Conservation (phyloP, 92 coral and sea anemone species). For the Muricea muricata region DNA sequence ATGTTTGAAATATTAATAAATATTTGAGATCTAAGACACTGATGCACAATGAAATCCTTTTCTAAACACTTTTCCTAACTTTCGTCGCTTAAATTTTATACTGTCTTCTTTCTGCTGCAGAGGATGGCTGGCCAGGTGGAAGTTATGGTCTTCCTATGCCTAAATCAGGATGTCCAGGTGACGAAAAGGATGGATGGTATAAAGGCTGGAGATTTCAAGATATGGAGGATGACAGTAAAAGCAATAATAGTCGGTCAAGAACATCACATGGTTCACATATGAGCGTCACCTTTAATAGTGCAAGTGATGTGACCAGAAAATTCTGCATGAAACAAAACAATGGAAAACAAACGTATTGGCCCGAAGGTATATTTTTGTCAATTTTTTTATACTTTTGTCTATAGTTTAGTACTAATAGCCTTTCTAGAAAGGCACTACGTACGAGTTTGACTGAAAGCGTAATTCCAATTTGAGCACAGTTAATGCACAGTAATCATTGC, state of each 20-base stretch:
- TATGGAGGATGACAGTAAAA: background rate
- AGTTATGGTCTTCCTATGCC: constrained; percentile 22
- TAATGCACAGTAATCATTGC: too few species aligned
- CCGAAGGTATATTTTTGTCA: background rate
- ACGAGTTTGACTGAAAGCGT: too few species aligned
- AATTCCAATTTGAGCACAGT: too few species aligned
- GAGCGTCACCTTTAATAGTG: background rate
- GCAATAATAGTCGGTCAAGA: background rate
- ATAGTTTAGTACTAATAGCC: background rate
- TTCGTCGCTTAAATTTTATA: too few species aligned
- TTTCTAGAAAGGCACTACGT: too few species aligned
- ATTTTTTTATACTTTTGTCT: background rate
- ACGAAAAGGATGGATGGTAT: background rate
- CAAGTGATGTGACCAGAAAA: background rate
- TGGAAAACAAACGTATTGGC: constrained; percentile 10
- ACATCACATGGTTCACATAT: background rate
- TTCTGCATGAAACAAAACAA: constrained; percentile 4
- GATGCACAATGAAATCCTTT: too few species aligned
- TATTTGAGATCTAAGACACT: too few species aligned
- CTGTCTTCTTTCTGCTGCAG: too few species aligned
- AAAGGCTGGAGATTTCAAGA: constrained; percentile 18
- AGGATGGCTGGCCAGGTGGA: constrained; percentile 21
- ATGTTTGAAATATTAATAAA: too few species aligned
- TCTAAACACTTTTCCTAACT: too few species aligned
- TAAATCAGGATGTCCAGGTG: constrained; percentile 16